Base-by-base conservation (phyloP, 2,888 invertebrate species). In the Xylota segnis region DNA sequence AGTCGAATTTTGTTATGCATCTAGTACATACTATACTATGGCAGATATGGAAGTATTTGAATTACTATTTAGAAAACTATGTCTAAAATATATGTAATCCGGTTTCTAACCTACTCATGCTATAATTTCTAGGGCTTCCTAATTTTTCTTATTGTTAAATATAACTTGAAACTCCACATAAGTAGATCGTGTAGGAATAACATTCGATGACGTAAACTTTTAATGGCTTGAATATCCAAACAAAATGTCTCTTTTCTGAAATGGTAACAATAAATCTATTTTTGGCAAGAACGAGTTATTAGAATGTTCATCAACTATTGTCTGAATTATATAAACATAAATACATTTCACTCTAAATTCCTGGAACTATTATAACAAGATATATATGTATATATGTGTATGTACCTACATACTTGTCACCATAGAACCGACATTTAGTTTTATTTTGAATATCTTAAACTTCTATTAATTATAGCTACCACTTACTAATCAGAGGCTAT, bases 201-300 rank as follows among this genome's bases (percentile, higher is more conserved):
- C 6, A 66, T 23, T 37, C 12, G 37, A 52, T 54, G 29, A 37
- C 29, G 54, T 34, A 50, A 65, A 68, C 54, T 23, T 14, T 40
- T 54, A 66, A 12, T 54, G 27, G 14, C 45, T 23, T 29, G 47
- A 14, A 27, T 5, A 52, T 5, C 23, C 5, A 18, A 23, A 50
- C 9, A 40, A 12, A 40, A 37, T 29, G 14, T 54, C 12, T 40
- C 10, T 54, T 27, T 54, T 27, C 16, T 14, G 23, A 58, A 47
- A 47, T 71, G 47, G 58, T 59, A 45, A 10, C 23, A 34, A 58
- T 47, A 4, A 70, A 58, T 32, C 23, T 58, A 29, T 32, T 58
- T 47, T 34, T 32, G 58, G 32, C 47, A 58, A 47, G 43, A 65
- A 47, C 58, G 14, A 34, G 71, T 58, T 71, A 43, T 16, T 29